Conservation (phyloP, 2,113 vertebrate genomes). For the Ciconia maguari region DNA sequence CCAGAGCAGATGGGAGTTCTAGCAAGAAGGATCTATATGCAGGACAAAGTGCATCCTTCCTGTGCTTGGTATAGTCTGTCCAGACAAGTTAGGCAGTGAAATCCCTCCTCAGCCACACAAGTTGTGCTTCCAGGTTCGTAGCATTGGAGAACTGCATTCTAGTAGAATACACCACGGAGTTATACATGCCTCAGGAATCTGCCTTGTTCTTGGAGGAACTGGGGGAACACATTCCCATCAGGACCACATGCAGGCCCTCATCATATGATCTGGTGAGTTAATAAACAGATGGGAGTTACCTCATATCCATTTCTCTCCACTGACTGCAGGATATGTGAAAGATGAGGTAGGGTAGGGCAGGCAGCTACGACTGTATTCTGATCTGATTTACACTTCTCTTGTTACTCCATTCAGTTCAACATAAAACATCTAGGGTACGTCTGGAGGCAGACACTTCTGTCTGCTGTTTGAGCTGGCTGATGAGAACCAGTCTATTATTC, state of each 20-base stretch:
- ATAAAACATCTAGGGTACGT: background rate
- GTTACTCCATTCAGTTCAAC: background rate
- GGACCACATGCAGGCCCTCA: background rate
- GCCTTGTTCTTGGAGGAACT: background rate
- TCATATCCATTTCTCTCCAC: background rate
- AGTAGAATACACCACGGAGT: background rate
- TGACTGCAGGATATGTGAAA: background rate
- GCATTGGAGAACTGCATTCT: no score
- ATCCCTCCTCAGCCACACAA: background rate
- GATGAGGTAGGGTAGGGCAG: rapidly evolving
- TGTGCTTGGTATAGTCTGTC: background rate
- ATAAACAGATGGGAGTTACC: background rate
- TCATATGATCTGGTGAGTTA: background rate
- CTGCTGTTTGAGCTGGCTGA: background rate
- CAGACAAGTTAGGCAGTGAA: background rate
- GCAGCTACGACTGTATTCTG: background rate
- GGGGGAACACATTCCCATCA: background rate
- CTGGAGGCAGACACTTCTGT: background rate
- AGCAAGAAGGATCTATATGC: background rate
- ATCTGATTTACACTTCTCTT: background rate
- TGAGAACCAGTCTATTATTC: background rate
- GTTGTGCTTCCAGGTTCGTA: background rate
- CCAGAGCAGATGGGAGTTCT: background rate
- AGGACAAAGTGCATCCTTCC: background rate
- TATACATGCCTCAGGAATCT: background rate